Evolutionary conservation across 2,113 vertebrate species (phyloP).

Genomic region (Rhombomys opimus): DNA sequence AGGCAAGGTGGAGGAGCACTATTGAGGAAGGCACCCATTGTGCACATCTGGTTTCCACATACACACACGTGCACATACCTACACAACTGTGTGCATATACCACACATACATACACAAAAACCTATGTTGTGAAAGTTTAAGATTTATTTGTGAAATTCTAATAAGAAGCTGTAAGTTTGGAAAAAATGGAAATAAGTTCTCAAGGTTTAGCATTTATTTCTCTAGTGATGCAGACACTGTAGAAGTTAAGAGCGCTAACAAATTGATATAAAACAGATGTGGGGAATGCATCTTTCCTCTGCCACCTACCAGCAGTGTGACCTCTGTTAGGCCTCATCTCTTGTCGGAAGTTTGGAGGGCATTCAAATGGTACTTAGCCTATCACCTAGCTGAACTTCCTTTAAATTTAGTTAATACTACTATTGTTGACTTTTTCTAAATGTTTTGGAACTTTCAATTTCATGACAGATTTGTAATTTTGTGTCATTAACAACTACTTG

Average conservation of each 20-base stretch:
- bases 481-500: not conserved
- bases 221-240: not conserved
- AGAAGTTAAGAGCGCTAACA: not conserved
- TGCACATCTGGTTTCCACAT: not conserved
- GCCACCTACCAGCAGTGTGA: not conserved
- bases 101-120: not conserved
- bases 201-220: not conserved
- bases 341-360: not conserved
- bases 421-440: constrained; percentile 1
- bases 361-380: not conserved
- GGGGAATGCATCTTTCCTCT: not conserved
- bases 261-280: not conserved
- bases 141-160: constrained; percentile 35
- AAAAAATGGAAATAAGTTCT: not conserved
- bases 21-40: not conserved
- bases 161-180: not conserved
- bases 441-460: constrained; percentile 31
- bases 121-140: not conserved
- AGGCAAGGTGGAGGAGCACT: too few relatives aligned
- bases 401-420: not conserved
- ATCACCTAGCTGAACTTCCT: not conserved
- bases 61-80: too few relatives aligned
- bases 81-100: not conserved
- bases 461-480: not conserved
- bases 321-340: not conserved